Base-by-base conservation (phyloP, 2,113 vertebrate species). In the Actenoides lindsayi region DNA sequence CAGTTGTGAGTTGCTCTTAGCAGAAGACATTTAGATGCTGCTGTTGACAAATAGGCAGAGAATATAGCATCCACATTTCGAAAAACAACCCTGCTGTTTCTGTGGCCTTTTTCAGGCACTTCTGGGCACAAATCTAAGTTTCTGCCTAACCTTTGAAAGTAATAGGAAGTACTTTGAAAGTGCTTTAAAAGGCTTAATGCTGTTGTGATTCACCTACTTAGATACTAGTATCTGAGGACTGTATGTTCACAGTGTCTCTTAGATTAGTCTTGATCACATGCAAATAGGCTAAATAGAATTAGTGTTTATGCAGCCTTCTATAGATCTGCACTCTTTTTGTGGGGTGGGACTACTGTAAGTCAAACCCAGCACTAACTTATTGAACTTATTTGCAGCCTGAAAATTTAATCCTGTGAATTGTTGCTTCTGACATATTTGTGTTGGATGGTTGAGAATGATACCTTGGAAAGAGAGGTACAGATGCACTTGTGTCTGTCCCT, bases 91-190 rank as follows among this genome's bases (percentile, higher is more conserved):
- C 2, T 79, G 13, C 20, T 53, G 11, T 48, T 77, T 60, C 25
- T 69, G 44, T 24, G 9, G 16, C 20, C 18, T 81, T 81, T 78
- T 57, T 35, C 30, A 53, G 1, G 1, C 33, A 78, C 24, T 41
- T 93, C 25, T 74, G 31, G 65, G 18, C 51, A 70, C 21, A 75
- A 56, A 62, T 87, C 25, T 87, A 2, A 28, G 20, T 73, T 88
- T 73, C 33, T 76, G 14, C 60, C 33, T 80, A 73, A 57, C 18
- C 18, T 89, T 48, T 56, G 27, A 48, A 44, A 83, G 35, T 41
- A 89, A 33, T n/a, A 74, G 41, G 37, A 92, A 81, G 27, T 69
- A 54, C 63, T 92, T 77, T 83, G 60, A 57, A 85, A 93, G 15
- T 44, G 25, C 19, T 88, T 76, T 71, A 28, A 90, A 82, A 90